A percentile compares a stretch with the other conserved stretches of the same genome.
Conservation (phyloP, 2,113 vertebrate genomes). For the Brevimyrus niger region DNA sequence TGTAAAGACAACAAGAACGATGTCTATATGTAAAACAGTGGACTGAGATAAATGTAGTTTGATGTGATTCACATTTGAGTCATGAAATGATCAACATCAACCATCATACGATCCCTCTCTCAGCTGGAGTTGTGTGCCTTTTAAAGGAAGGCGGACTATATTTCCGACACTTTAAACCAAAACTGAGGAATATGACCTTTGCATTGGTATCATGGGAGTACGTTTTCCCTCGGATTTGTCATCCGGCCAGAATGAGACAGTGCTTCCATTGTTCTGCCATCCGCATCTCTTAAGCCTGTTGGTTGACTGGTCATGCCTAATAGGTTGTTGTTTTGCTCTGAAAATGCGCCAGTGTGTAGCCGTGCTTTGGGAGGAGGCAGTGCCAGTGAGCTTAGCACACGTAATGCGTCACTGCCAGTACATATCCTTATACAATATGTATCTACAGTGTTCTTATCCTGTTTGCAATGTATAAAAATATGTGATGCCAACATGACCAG, state of each 20-base stretch:
- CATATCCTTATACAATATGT: conserved; percentile 4
- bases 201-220: conserved; percentile 4
- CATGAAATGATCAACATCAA: background rate
- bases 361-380: background rate
- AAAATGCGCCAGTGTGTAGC: background rate
- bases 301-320: background rate
- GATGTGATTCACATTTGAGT: conserved; percentile 12
- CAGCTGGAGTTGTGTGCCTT: background rate
- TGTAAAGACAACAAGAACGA: background rate
- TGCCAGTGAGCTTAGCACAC: background rate
- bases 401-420: background rate
- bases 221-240: background rate
- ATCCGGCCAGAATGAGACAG: background rate
- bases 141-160: background rate
- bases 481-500: background rate
- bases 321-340: background rate
- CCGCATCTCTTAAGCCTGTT: background rate
- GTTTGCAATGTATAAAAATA: conserved; percentile 1
- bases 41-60: background rate
- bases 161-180: background rate
- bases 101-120: background rate
- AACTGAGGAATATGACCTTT: background rate
- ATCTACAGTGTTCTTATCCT: background rate
- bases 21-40: background rate
- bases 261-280: background rate